These are phyloP conservation scores for Bambusicola thoracicus DNA, from an alignment of 2,113 vertebrate genomes.

Conservation along the genomic window DNA sequence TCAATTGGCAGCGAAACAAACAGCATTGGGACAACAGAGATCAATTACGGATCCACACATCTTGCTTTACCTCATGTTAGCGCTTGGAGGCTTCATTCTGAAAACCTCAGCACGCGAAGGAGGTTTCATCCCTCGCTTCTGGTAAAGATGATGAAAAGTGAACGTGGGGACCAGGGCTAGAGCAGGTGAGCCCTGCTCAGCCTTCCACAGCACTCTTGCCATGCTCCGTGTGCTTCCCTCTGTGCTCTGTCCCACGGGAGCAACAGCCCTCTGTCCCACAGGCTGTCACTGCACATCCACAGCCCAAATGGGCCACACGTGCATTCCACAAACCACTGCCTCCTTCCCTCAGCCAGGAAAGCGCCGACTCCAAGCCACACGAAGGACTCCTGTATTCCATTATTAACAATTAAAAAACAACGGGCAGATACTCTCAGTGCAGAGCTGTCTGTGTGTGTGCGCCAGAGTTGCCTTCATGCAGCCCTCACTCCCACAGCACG, in stretches of 20 bases:
- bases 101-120: background rate
- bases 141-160: background rate
- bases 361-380: background rate
- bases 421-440: accelerated
- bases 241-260: too few species aligned
- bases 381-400: background rate
- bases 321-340: accelerated
- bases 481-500: accelerated
- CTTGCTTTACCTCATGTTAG: accelerated
- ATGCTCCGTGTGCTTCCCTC: accelerated
- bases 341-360: background rate
- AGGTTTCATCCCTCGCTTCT: background rate
- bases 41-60: background rate
- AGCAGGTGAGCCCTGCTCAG: accelerated
- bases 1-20: background rate
- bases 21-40: accelerated
- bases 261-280: too few species aligned
- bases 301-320: too few species aligned
- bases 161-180: background rate
- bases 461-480: accelerated
- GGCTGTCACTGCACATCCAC: too few species aligned
- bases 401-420: background rate
- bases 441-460: background rate
- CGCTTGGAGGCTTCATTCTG: background rate
- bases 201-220: accelerated